Evolutionary conservation across 1,140 invertebrate species (phyloP).

Genomic region (Lerema accius): DNA sequence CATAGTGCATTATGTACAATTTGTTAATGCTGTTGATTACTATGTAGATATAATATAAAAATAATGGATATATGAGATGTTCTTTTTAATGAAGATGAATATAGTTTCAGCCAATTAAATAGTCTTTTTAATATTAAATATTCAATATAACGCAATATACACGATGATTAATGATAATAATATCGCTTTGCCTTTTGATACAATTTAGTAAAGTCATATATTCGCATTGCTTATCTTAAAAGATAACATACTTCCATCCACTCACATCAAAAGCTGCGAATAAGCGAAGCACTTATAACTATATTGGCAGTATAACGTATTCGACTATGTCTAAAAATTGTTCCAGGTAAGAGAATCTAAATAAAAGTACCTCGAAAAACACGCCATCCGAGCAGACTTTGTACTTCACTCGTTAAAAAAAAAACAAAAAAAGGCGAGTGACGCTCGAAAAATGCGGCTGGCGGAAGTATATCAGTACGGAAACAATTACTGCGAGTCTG

Average conservation of each 20-base stretch:
- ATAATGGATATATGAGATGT: not conserved
- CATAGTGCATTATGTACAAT: not conserved
- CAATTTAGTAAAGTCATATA: slow-evolving; percentile 33
- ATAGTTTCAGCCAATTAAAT: not conserved
- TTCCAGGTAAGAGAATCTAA: slow-evolving; percentile 27
- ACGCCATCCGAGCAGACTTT: slow-evolving; percentile 22
- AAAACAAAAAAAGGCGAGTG: slow-evolving; percentile 14
- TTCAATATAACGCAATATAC: slow-evolving; percentile 16
- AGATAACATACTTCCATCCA: slow-evolving; percentile 33
- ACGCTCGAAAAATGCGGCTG: slow-evolving; percentile 33
- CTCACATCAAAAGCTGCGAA: slow-evolving; percentile 44
- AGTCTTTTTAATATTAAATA: slow-evolving; percentile 14
- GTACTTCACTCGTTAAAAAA: slow-evolving; percentile 28
- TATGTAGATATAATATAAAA: not conserved
- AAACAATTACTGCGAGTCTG: slow-evolving; percentile 29
- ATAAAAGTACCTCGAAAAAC: slow-evolving; percentile 25
- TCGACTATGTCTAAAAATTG: slow-evolving; percentile 37
- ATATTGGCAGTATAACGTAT: slow-evolving; percentile 64
- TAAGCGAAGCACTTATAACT: slow-evolving; percentile 64
- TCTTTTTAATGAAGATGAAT: not conserved
- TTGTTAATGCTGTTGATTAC: not conserved
- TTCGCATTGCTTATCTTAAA: slow-evolving; percentile 41
- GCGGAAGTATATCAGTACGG: slow-evolving; percentile 33
- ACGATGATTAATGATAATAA: slow-evolving; percentile 13
- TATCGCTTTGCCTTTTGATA: slow-evolving; percentile 42